These are phyloP conservation scores for Oasisia sp. DNA, from an alignment of 2,888 invertebrate species.

Conservation along the genomic window DNA sequence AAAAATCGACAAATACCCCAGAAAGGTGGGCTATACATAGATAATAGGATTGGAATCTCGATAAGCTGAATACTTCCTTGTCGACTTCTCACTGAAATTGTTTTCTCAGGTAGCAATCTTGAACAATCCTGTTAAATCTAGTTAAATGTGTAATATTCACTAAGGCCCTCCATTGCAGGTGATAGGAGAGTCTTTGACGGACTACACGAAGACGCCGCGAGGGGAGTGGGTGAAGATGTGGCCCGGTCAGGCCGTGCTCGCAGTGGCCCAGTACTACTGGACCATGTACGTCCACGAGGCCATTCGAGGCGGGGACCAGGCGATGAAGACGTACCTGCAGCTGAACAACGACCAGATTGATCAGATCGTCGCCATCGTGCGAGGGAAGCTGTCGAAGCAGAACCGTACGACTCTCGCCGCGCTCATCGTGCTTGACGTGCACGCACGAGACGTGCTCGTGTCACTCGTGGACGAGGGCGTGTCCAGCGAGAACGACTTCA, in stretches of 20 bases:
- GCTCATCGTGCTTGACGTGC: slow-evolving; percentile 79
- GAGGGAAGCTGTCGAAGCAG: slow-evolving; percentile 66
- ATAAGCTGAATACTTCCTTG: no score
- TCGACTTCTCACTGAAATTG: no score
- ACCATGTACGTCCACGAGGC: slow-evolving; percentile 64
- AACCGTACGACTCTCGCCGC: slow-evolving; percentile 66
- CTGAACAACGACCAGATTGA: slow-evolving; percentile 81
- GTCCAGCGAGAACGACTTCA: slow-evolving; percentile 65
- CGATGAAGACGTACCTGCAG: slow-evolving; percentile 74
- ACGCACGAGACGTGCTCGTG: slow-evolving; percentile 66
- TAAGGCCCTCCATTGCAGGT: slow-evolving; percentile 51
- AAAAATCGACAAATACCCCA: no score
- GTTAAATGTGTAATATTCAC: no score
- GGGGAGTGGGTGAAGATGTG: slow-evolving; percentile 67
- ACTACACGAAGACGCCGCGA: slow-evolving; percentile 73
- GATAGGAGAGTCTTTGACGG: slow-evolving; percentile 76
- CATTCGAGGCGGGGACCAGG: slow-evolving; percentile 49
- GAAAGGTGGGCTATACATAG: no score
- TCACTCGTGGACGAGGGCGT: slow-evolving; percentile 57
- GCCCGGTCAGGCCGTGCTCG: slow-evolving; percentile 68
- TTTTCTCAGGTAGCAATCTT: no score
- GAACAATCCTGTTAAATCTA: no score
- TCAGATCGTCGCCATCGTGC: slow-evolving; percentile 81
- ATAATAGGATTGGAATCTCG: no score
- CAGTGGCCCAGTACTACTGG: slow-evolving; percentile 46